Percentiles rank a stretch among this genome's conserved stretches.
These are phyloP conservation scores for Callocephalon fimbriatum DNA, from an alignment of 2,113 vertebrate species.

Conservation along the genomic window DNA sequence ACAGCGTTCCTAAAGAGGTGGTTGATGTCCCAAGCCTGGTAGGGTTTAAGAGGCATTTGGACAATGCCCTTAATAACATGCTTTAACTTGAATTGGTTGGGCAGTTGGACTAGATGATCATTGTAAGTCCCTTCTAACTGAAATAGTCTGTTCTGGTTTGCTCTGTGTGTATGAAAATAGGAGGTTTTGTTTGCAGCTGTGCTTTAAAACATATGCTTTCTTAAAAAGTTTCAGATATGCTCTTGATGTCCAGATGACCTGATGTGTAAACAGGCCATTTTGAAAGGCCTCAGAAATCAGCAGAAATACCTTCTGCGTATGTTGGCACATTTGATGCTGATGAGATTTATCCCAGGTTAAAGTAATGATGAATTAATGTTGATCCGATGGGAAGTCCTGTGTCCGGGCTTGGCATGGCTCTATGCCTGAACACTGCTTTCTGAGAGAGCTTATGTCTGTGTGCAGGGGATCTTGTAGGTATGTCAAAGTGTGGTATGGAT, in stretches of 20 bases:
- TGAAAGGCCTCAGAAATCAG: not conserved
- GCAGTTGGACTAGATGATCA: not conserved
- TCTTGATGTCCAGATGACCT: not conserved
- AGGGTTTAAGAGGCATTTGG: not conserved
- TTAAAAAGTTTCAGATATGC: not conserved
- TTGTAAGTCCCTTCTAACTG: not conserved
- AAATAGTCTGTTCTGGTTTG: not conserved
- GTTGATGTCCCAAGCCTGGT: rapidly evolving
- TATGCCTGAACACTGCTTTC: not conserved
- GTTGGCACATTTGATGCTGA: rapidly evolving
- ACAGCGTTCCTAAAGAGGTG: not conserved
- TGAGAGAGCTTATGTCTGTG: not conserved
- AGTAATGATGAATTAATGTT: not conserved
- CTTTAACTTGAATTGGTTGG: not conserved
- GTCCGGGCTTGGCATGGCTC: not conserved
- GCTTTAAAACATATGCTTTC: not conserved
- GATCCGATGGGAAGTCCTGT: not conserved
- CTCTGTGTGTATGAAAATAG: not conserved
- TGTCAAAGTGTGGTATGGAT: not conserved
- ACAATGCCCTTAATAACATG: not conserved
- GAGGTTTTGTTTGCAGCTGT: not conserved
- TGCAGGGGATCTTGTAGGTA: not conserved
- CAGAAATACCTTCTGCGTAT: not conserved
- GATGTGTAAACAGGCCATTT: not conserved
- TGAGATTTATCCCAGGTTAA: not conserved